phyloP scores from a whole-genome alignment of 2,888 invertebrate species.

The Drosophila phalerata region DNA sequence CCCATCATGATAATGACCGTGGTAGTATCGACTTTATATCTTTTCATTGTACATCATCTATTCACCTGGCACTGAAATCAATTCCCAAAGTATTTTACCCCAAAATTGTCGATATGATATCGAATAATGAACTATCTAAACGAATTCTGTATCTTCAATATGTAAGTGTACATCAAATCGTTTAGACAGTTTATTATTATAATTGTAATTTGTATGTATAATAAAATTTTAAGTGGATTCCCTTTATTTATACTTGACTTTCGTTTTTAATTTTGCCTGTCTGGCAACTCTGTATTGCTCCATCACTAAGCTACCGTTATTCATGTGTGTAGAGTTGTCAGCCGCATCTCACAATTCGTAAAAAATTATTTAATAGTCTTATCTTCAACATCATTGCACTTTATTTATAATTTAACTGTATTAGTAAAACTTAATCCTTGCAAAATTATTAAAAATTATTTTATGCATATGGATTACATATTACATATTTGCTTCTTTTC shows the following conservation, averaged over 20 bases:
- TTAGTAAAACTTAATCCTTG: conserved; percentile 67
- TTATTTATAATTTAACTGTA: conserved; percentile 73
- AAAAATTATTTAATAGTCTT: neutral
- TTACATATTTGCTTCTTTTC: conserved; percentile 40
- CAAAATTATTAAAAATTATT: conserved; percentile 35
- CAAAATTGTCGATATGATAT: neutral
- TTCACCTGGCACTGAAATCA: neutral
- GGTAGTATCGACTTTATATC: conserved; percentile 7
- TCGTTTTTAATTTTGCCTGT: neutral
- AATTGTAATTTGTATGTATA: neutral
- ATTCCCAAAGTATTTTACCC: neutral
- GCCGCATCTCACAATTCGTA: neutral
- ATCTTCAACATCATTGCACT: conserved; percentile 69
- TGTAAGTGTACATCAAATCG: neutral
- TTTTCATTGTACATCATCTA: neutral
- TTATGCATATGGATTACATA: conserved; percentile 32
- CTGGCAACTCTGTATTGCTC: neutral
- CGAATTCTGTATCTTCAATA: neutral
- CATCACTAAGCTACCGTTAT: neutral
- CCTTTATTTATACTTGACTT: neutral
- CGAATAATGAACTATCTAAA: conserved; percentile 4
- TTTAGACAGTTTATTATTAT: conserved; percentile 5
- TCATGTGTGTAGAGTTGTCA: neutral
- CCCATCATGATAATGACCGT: conserved; percentile 18
- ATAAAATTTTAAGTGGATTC: neutral